Base-by-base conservation (phyloP, 2,888 invertebrate genomes). In the Athalia cordata region DNA sequence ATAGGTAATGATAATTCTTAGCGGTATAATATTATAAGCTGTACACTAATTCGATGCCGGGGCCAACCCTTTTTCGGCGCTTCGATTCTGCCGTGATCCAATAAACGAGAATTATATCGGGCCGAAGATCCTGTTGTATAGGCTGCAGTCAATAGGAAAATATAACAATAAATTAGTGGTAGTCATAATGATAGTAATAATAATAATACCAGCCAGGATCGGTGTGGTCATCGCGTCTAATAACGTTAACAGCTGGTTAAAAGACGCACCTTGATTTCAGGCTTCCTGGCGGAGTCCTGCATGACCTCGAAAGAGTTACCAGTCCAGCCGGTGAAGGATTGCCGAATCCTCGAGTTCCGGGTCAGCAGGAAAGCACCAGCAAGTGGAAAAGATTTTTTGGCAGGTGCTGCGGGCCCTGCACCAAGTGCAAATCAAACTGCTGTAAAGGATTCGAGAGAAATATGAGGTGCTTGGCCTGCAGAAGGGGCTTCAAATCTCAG, bases 381-480 rank as follows among this genome's bases (percentile, higher is more conserved):
- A 85, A 86, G n/a, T 86, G 86, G 85, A 83, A 81, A 49, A 84
- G 72, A 4, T 45, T 72, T 13, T 15, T 72, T 15, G 52, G 55
- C 65, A 78, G 70, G 50, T 68, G 50, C 13, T 72, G 77, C 70
- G 82, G 84, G 78, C 29, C 29, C 29, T 85, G 81, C 76, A 83
- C 84, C 81, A 84, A 85, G 80, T 84, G 87, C 55, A 57, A 65
- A n/a, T 66, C 11, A 0, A 74, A 50, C 9, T 62, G 57, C 8
- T 55, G 13, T 9, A 64, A 67, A 29, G 29, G 29, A 29, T 57
- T 52, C 50, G 80, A 82, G 11, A 79, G 79, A 70, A 65, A 78
- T 52, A 90, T 89, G 89, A 85, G 86, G 80, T 89, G 89, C 55
- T 80, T 88, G 3, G 88, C 87, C 0, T 89, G 88, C 78, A 86